Evolutionary conservation across 2,888 invertebrate species (phyloP), one percentile per base, ranked within the genome.

Genomic region (Octonoba sinensis): DNA sequence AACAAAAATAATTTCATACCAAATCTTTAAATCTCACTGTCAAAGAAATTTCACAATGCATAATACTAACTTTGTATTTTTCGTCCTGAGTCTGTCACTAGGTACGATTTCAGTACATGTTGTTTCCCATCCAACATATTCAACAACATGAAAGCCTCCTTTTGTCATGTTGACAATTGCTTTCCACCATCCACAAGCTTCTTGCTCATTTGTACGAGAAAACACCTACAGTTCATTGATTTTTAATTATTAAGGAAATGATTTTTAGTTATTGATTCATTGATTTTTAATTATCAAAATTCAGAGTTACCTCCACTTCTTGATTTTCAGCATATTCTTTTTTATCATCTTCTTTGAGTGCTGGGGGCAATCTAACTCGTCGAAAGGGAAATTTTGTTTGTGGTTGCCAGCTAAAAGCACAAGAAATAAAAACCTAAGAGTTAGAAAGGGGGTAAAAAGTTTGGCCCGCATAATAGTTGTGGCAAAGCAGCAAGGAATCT

Each of bases 101-200:
- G 94, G 93, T 88, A 97, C 95, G 88, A 98, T 97, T 91, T 97
- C 97, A 86, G 95, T 95, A 73, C 82, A 85, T 22, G 83, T 82
- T 88, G 93, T 93, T 88, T 96, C 96, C 92, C 95, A 95, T 86
- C 96, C 96, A 85, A 93, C 90, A 89, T 96, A 97, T 89, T 96
- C 96, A 87, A 97, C 94, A 85, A 97, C 97, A 88, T 94, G 93
- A 90, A 97, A 96, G 85, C 96, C 96, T 73, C 96, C 85, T 83
- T 85, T 85, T n/a, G 85, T 84, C 85, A 85, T 85, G 70, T 97
- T 97, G 89, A 97, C 95, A 88, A 93, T 92, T 84, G 96, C 96
- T 88, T 93, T 94, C 96, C 96, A 97, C 97, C 97, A 98, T 85
- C 97, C 97, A 90, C 93, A 94, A 85, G 94, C 94, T 89, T 97